Evolutionary conservation across 2,888 invertebrate species (phyloP).

Genomic region (Autographa gamma): DNA sequence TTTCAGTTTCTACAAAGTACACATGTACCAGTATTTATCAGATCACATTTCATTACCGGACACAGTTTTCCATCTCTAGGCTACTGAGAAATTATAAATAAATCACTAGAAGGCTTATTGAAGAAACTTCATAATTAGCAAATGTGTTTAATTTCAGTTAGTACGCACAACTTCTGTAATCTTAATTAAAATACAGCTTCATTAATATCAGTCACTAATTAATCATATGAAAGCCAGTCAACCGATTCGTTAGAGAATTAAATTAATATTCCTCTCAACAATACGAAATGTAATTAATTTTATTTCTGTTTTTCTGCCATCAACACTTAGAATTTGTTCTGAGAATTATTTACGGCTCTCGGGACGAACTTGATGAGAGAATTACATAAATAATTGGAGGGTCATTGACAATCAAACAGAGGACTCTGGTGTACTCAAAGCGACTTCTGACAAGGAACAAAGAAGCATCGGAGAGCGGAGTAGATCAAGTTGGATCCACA

Average conservation of each 20-base stretch:
- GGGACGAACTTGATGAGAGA: conserved; percentile 5
- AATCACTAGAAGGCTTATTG: neutral
- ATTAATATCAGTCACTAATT: conserved; percentile 4
- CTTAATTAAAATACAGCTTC: conserved; percentile 4
- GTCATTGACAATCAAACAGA: conserved; percentile 35
- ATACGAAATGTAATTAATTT: neutral
- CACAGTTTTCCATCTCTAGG: neutral
- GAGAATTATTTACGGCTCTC: conserved; percentile 9
- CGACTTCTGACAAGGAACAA: conserved; percentile 42
- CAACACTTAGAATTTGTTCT: neutral
- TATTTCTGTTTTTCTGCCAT: neutral
- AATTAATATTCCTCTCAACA: conserved; percentile 2
- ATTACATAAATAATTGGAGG: conserved; percentile 51
- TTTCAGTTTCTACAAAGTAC: neutral
- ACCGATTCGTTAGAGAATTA: neutral
- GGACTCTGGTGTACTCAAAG: conserved; percentile 17
- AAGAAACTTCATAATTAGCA: conserved; percentile 4
- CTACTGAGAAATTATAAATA: neutral
- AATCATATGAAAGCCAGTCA: neutral
- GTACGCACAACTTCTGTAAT: neutral
- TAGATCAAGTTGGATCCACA: conserved; percentile 28
- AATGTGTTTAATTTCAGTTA: neutral
- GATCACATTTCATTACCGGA: neutral
- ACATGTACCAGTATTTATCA: neutral
- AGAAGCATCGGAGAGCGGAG: conserved; percentile 28